phyloP scores from a whole-genome alignment of 2,113 vertebrate genomes.

The Phylloscopus trochiloides region DNA sequence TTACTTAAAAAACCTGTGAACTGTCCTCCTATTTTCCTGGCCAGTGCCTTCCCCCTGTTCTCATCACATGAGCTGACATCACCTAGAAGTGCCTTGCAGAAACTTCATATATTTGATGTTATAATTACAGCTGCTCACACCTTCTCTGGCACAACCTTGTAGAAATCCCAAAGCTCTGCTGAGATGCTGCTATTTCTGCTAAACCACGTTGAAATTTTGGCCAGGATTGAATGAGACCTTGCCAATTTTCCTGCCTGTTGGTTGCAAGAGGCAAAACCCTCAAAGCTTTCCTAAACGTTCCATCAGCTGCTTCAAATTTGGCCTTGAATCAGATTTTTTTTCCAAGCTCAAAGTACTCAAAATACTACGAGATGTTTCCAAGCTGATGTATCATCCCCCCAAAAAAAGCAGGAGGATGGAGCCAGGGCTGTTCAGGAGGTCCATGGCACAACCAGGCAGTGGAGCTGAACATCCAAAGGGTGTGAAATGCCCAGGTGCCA shows the following conservation, averaged over 20 bases:
- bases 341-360: background rate
- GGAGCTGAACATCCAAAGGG: rapidly evolving
- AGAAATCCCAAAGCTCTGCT: background rate
- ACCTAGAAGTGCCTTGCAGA: background rate
- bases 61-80: background rate
- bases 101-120: background rate
- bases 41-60: background rate
- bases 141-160: background rate
- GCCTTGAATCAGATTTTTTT: background rate
- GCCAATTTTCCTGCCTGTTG: background rate
- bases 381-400: rapidly evolving
- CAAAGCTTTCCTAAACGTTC: background rate
- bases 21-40: background rate
- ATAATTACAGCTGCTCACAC: background rate
- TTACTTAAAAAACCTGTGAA: background rate
- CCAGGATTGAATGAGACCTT: background rate
- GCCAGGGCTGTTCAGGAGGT: background rate
- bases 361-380: background rate
- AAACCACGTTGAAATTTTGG: background rate
- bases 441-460: background rate
- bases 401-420: background rate
- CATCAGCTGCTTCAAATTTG: background rate
- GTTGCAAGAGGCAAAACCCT: background rate
- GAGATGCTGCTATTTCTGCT: background rate
- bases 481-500: rapidly evolving